Evolutionary conservation across 2,888 invertebrate species (phyloP).

Genomic region (Plebejus anna): DNA sequence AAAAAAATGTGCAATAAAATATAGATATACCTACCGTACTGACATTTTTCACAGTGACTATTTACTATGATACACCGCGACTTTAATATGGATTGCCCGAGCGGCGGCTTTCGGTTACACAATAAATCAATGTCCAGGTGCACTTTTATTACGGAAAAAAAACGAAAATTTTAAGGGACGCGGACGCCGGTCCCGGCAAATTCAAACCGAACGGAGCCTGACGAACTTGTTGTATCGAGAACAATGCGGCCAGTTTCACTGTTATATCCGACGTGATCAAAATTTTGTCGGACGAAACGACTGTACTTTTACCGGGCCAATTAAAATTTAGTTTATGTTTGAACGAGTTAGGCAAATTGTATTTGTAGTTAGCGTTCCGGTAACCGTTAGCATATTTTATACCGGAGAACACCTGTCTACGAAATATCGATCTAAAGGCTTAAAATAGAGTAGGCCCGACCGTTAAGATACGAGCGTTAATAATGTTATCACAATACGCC

Average conservation of each 20-base stretch:
- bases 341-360: neutral
- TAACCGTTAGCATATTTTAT: neutral
- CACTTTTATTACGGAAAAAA: constrained; percentile 25
- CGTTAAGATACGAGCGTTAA: neutral
- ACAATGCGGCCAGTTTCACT: constrained; percentile 4
- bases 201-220: constrained; percentile 14
- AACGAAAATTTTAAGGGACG: constrained; percentile 17
- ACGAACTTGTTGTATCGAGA: constrained; percentile 9
- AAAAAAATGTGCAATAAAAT: neutral
- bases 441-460: neutral
- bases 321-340: constrained; percentile 16
- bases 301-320: constrained; percentile 1
- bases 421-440: neutral
- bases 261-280: constrained; percentile 7
- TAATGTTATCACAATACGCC: neutral
- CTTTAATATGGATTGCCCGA: neutral
- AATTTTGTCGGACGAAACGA: neutral
- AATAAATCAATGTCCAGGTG: constrained; percentile 25
- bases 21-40: too few species aligned
- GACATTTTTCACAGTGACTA: neutral
- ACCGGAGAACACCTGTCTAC: neutral
- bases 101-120: constrained; percentile 1
- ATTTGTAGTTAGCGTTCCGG: neutral
- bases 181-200: neutral
- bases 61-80: neutral